A percentile compares a stretch with the other conserved stretches of the same genome.
Evolutionary conservation across 1,140 invertebrate genomes (phyloP).

Genomic region (Drosophila neocordata): DNA sequence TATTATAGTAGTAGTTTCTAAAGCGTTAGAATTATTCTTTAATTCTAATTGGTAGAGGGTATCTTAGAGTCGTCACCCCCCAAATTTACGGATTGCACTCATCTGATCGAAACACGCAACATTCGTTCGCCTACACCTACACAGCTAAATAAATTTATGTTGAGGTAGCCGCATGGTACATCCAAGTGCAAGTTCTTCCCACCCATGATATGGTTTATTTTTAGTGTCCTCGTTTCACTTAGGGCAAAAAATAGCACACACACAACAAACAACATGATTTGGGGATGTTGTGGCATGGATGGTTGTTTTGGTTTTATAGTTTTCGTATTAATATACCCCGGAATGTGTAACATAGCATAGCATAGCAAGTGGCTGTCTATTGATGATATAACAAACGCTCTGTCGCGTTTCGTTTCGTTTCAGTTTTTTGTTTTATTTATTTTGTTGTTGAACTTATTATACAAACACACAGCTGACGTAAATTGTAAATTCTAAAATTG

Average conservation of each 20-base stretch:
- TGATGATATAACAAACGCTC: slow-evolving; percentile 64
- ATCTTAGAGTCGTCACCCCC: not conserved
- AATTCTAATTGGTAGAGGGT: not conserved
- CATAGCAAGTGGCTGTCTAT: slow-evolving; percentile 58
- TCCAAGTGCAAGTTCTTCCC: slow-evolving; percentile 70
- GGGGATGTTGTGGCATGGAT: not conserved
- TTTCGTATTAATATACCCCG: slow-evolving; percentile 36
- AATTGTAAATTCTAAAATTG: slow-evolving; percentile 46
- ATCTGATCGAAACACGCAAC: slow-evolving; percentile 62
- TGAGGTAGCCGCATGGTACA: slow-evolving; percentile 65
- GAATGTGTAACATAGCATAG: slow-evolving; percentile 48
- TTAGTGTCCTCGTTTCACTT: slow-evolving; percentile 43
- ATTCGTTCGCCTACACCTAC: slow-evolving; percentile 36
- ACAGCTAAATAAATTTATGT: slow-evolving; percentile 54
- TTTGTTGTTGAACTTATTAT: slow-evolving; percentile 41
- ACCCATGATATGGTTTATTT: slow-evolving; percentile 37
- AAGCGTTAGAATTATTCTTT: too few relatives aligned
- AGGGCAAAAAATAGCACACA: slow-evolving; percentile 38
- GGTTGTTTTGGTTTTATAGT: slow-evolving; percentile 25
- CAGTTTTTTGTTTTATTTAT: slow-evolving; percentile 38
- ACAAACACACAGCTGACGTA: slow-evolving; percentile 60
- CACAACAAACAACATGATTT: not conserved
- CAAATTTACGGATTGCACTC: not conserved
- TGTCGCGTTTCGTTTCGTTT: slow-evolving; percentile 47
- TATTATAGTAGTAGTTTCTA: too few relatives aligned